phyloP scores from a whole-genome alignment of 92 coral and sea anemone genomes.

The Bergia puertoricense region DNA sequence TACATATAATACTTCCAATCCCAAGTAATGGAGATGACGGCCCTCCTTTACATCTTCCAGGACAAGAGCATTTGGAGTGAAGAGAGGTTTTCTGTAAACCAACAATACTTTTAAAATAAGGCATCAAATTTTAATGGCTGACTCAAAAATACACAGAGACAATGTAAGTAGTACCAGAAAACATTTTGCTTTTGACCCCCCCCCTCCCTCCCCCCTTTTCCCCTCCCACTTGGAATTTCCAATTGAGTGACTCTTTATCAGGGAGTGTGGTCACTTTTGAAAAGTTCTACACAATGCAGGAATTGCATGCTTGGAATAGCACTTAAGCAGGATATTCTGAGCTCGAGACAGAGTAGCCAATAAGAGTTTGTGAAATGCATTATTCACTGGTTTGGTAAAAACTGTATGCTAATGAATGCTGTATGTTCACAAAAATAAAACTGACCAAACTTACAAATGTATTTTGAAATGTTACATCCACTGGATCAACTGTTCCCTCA shows the following conservation, averaged over 20 bases:
- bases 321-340: too few relatives aligned
- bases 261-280: too few relatives aligned
- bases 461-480: background rate
- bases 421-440: background rate
- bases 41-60: slow-evolving; percentile 23
- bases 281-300: too few relatives aligned
- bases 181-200: too few relatives aligned
- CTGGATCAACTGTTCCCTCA: slow-evolving; percentile 17
- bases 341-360: too few relatives aligned
- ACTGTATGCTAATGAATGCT: background rate
- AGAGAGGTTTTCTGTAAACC: background rate
- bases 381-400: background rate
- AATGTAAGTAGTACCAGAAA: too few relatives aligned
- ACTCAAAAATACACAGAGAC: background rate
- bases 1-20: slow-evolving; percentile 6
- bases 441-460: background rate
- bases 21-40: background rate
- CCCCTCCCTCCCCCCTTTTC: too few relatives aligned
- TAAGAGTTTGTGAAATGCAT: background rate
- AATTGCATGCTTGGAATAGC: too few relatives aligned
- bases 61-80: slow-evolving; percentile 19
- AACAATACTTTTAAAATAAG: background rate
- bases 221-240: too few relatives aligned
- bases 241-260: too few relatives aligned
- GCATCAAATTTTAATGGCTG: background rate